phyloP scores from a whole-genome alignment of 2,888 invertebrate species.

The Hyposoter didymator region DNA sequence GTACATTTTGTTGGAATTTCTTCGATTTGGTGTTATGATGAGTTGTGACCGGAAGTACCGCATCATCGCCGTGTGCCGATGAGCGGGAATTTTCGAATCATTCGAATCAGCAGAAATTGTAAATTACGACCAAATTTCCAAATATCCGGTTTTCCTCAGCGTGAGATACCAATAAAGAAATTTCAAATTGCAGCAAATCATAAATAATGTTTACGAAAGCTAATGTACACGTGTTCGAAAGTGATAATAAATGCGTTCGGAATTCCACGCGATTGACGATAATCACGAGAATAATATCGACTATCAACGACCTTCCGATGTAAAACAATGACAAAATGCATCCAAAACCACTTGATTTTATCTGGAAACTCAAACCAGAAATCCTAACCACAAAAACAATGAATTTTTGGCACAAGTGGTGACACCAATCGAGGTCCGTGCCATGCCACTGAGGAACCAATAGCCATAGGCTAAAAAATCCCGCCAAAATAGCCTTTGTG shows the following conservation, averaged over 20 bases:
- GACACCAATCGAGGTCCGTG: constrained; percentile 1
- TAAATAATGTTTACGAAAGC: neutral
- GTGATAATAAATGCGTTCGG: neutral
- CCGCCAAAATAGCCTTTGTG: constrained; percentile 53
- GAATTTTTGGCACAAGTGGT: neutral
- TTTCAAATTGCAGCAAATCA: neutral
- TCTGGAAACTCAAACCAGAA: neutral
- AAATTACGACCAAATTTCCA: too few relatives aligned
- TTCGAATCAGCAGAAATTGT: neutral
- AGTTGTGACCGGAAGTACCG: neutral
- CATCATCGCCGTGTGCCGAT: neutral
- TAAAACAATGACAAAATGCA: neutral
- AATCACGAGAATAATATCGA: neutral
- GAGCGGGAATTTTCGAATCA: constrained; percentile 17
- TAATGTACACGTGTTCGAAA: neutral
- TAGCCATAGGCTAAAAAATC: constrained; percentile 29
- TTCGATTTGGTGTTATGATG: neutral
- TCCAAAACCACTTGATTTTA: neutral
- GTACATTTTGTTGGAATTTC: neutral
- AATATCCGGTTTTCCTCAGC: neutral
- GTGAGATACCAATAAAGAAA: neutral
- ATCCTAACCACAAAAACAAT: constrained; percentile 10
- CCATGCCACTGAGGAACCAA: constrained; percentile 13
- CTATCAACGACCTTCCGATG: neutral
- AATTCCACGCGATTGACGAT: neutral